phyloP scores from a whole-genome alignment of 2,113 vertebrate genomes.

The Xiphophorus hellerii region DNA sequence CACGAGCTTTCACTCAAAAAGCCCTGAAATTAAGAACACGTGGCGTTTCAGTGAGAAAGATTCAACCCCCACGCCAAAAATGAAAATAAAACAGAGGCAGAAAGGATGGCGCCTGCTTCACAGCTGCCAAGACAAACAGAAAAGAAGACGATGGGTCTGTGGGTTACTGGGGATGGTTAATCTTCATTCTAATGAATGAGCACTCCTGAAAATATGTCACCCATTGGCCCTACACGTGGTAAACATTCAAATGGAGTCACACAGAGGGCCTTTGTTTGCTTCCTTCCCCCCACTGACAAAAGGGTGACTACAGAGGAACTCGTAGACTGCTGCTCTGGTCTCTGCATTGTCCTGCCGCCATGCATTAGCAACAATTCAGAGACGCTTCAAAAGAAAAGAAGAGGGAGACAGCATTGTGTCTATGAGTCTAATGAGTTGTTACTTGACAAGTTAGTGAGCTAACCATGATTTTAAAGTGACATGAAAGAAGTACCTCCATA shows the following conservation, averaged over 20 bases:
- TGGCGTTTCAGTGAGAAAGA: constrained; percentile 56
- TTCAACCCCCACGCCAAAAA: constrained; percentile 56
- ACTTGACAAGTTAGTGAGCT: not conserved
- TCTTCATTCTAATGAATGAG: constrained; percentile 78
- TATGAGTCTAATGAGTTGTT: constrained; percentile 12
- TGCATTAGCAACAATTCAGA: not conserved
- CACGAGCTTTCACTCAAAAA: constrained; percentile 76
- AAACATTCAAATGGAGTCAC: constrained; percentile 61
- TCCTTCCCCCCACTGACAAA: constrained; percentile 3
- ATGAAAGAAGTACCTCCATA: not conserved
- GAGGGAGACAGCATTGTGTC: not conserved
- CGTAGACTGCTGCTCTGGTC: constrained; percentile 21
- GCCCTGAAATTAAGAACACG: constrained; percentile 75
- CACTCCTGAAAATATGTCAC: constrained; percentile 76
- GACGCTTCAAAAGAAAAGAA: not conserved
- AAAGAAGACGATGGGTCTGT: constrained; percentile 48
- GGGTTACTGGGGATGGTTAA: constrained; percentile 70
- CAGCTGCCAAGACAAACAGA: constrained; percentile 83
- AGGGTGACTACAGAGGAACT: constrained; percentile 16
- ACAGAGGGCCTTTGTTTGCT: constrained; percentile 70
- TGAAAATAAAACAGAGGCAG: constrained; percentile 32
- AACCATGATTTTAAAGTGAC: not conserved
- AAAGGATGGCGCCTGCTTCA: constrained; percentile 69
- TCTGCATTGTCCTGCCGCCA: constrained; percentile 42
- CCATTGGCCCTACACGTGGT: constrained; percentile 69